Percentiles rank a stretch among this genome's conserved stretches.
These are phyloP conservation scores for Euglossa dilemma DNA, from an alignment of 1,140 invertebrate genomes.

Conservation along the genomic window DNA sequence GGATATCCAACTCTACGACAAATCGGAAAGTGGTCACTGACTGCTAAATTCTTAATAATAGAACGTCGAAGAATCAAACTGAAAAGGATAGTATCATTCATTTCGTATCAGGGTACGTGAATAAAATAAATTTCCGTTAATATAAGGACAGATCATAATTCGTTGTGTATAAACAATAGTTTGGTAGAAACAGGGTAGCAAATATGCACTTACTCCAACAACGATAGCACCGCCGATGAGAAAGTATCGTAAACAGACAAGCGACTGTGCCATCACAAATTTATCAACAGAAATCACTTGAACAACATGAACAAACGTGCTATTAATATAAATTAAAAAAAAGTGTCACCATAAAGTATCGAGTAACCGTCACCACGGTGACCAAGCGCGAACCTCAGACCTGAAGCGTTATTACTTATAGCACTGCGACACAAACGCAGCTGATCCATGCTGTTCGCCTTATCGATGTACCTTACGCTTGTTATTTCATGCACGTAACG, in stretches of 20 bases:
- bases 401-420: conserved; percentile 3
- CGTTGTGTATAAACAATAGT: background rate
- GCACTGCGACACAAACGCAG: conserved; percentile 3
- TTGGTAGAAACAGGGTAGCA: background rate
- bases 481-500: too few species aligned
- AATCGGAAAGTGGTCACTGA: conserved; percentile 27
- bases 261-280: conserved; percentile 59
- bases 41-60: conserved; percentile 38
- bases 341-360: background rate
- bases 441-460: background rate
- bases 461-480: conserved; percentile 7
- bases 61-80: background rate
- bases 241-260: conserved; percentile 70
- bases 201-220: conserved; percentile 71
- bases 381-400: conserved; percentile 39
- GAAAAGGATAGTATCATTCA: background rate
- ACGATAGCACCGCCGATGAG: conserved; percentile 70
- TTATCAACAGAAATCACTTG: conserved; percentile 44
- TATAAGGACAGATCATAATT: background rate
- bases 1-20: conserved; percentile 16
- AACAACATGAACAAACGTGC: background rate
- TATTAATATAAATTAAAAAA: background rate
- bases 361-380: conserved; percentile 53
- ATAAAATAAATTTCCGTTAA: background rate
- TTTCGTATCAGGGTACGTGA: background rate